Conservation (phyloP, 1,140 invertebrate genomes). For the Ceratosolen solmsi region DNA sequence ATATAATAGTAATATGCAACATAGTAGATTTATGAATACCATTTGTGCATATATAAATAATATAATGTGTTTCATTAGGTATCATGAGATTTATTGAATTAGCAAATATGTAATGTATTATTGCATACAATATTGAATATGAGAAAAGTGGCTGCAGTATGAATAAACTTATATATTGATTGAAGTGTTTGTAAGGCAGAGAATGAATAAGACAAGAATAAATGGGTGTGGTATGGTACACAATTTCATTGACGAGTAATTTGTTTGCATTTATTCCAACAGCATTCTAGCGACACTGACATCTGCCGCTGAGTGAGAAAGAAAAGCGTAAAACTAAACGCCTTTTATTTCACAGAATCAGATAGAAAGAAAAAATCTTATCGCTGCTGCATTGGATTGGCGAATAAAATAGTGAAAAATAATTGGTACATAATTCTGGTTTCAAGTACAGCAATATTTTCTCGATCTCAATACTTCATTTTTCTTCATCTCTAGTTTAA, state of each 20-base stretch:
- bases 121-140: not conserved
- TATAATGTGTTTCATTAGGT: too few species aligned
- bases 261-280: constrained; percentile 21
- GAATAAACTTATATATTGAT: constrained; percentile 5
- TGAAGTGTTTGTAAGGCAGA: constrained; percentile 1
- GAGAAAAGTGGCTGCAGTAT: too few species aligned
- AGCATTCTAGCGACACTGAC: constrained; percentile 16
- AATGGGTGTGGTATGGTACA: not conserved
- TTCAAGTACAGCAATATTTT: constrained; percentile 36
- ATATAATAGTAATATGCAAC: too few species aligned
- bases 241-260: constrained; percentile 42
- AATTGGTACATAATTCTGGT: constrained; percentile 44
- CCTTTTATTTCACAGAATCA: constrained; percentile 2
- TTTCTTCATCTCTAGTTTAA: constrained; percentile 45
- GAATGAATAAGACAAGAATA: not conserved
- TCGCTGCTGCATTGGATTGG: constrained; percentile 34
- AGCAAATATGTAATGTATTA: not conserved
- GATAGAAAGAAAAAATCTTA: not conserved
- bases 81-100: too few species aligned
- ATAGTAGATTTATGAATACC: too few species aligned
- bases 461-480: constrained; percentile 47
- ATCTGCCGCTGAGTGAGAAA: not conserved
- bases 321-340: not conserved
- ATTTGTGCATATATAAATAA: too few species aligned
- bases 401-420: constrained; percentile 29